phyloP scores from a whole-genome alignment of 2,797 vertebrate species.

The Vultur gryphus region DNA sequence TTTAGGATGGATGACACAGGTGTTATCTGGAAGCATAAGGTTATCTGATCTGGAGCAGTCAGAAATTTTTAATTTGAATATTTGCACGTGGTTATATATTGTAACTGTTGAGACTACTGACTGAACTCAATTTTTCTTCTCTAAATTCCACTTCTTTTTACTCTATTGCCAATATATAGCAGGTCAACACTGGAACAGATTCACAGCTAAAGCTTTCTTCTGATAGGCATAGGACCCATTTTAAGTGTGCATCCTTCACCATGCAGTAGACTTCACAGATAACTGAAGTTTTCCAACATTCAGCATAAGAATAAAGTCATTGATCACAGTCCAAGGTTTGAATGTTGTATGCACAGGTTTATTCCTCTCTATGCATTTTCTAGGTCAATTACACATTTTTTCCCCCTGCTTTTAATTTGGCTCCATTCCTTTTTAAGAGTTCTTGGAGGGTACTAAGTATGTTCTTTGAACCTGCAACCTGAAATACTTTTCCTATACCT shows the following conservation, averaged over 20 bases:
- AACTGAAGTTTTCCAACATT: not conserved
- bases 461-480: not conserved
- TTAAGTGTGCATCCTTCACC: not conserved
- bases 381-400: not conserved
- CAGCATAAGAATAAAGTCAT: not conserved
- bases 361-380: not conserved
- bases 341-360: not conserved
- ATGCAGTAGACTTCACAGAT: not conserved
- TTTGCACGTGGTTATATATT: not conserved
- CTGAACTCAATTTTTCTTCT: not conserved
- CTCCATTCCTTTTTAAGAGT: not conserved
- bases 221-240: not conserved
- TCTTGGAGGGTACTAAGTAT: not conserved
- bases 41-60: not conserved
- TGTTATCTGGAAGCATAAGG: not conserved
- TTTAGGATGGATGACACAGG: not conserved
- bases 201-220: not conserved
- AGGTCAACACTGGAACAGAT: not conserved
- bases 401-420: not conserved
- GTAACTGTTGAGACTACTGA: not conserved
- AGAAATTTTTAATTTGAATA: not conserved
- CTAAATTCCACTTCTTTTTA: not conserved
- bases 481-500: not conserved
- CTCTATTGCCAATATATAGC: not conserved
- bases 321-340: not conserved